Base-by-base conservation (phyloP, 2,797 vertebrate species). In the Paedocypris micromegethes region DNA sequence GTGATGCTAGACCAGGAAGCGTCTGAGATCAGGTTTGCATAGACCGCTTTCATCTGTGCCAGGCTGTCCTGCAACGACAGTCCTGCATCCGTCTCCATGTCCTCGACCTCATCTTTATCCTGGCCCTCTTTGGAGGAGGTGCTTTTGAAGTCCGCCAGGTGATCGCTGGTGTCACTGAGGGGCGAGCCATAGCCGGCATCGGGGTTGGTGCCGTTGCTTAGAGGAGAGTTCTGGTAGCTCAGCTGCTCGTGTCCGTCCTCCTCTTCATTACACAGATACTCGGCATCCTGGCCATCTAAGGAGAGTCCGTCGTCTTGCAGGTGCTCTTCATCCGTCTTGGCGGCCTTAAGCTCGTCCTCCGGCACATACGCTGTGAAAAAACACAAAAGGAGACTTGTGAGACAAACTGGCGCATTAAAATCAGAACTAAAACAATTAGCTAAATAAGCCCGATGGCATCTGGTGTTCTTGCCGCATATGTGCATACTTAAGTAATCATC, bases 1-100 rank as follows among this genome's bases (percentile, higher is more conserved):
- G 93, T 91, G 72, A 99, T 86, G 87, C 87, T 93, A 65, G 96
- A 94, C 96, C 96, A 99, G 83, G 93, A 97, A 80, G 93, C 91
- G 77, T 97, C 94, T 0, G 96, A 96, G 81, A 99, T 92, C 78
- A 99, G 85, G 86, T 97, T 97, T 82, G 96, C 93, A 85, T 97
- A 98, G 83, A 95, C 94, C 2, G 94, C 93, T 89, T 96, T 99
- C 90, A 97, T 99, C 84, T 98, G 93, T 55, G 92, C 91, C 88
- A 99, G 85, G 88, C 96, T 98, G 89, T 98, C 94, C 83, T 96
- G 93, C 69, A 94, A 89, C 9, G 93, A 93, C 72, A 93, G 88
- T 78, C 88, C 79, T 75, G 86, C 85, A 75, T 93, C 90, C 5
- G 87, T 84, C 73, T 91, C 89, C 70, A 82, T 85, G 42, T 83